Evolutionary conservation across 2,113 vertebrate species (phyloP), one percentile per base, ranked within the genome.

Genomic region (cattle (Bos taurus)): DNA sequence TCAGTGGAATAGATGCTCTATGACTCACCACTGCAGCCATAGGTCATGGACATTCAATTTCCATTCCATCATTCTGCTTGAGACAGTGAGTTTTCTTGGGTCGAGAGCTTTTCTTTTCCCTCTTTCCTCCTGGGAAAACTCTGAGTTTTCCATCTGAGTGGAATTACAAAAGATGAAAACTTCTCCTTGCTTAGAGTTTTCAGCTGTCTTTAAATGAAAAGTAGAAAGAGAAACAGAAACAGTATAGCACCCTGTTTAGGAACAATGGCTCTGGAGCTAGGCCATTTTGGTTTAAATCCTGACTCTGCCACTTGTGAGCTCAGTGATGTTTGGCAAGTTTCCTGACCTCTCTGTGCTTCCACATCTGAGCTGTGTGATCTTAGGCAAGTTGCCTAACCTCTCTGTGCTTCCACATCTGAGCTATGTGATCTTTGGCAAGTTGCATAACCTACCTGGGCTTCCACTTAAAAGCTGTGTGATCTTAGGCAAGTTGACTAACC

Each of bases 161-260:
- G 52, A 19, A 95, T 91, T 88, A 84, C 36, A 60, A 19, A 96
- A 86, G 59, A 48, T 71, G 23, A 82, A 97, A 71, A n/a, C 7
- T 90, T 87, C 17, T 82, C 40, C n/a, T 86, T 91, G 40, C 59
- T 91, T 80, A 26, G 71, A 46, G 28, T 48, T 82, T 74, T 91
- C 46, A 85, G 11, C 74, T 94, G 2, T 88, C 80, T 96, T 87
- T 88, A 90, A 95, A 89, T 95, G 60, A 57, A 90, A 94, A 95
- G 26, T 40, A 77, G 40, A 91, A 78, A 96, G 94, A 86, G n/a
- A 74, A 81, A 6, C 59, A 74, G 46, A 90, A 21, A 17, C 77
- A 64, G 21, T 21, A 36, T 80, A 83, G 46, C 25, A 25, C 48
- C 56, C 36, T 64, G 26, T 77, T 92, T 94, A 83, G 93, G 43